phyloP scores from a whole-genome alignment of 1,140 invertebrate species.

The Ceratosolen fusciceps region DNA sequence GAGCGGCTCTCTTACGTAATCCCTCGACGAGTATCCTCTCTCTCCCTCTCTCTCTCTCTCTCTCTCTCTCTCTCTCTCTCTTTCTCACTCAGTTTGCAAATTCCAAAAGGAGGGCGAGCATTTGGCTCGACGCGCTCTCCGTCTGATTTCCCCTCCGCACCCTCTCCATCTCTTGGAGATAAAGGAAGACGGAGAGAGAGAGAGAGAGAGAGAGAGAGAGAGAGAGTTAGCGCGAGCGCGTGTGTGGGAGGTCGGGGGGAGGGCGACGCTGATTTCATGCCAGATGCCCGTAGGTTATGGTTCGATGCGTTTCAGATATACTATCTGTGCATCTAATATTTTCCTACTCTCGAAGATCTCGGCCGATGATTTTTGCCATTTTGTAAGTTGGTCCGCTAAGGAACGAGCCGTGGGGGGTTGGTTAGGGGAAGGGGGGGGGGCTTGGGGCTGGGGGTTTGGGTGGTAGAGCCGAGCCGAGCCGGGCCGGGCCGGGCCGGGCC shows the following conservation, averaged over 20 bases:
- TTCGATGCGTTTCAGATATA: slow-evolving; percentile 44
- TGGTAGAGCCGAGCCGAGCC: too few species aligned
- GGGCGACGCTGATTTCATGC: slow-evolving; percentile 4
- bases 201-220: background rate
- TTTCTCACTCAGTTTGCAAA: slow-evolving; percentile 23
- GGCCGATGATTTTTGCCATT: slow-evolving; percentile 24
- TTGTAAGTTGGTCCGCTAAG: slow-evolving; percentile 40
- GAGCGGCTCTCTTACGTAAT: slow-evolving; percentile 62
- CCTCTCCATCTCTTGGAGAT: too few species aligned
- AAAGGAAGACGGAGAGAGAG: background rate
- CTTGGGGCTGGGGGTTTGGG: too few species aligned
- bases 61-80: too few species aligned
- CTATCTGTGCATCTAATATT: slow-evolving; percentile 41
- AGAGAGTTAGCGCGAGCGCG: background rate
- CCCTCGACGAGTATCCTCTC: too few species aligned
- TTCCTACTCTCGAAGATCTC: slow-evolving; percentile 39
- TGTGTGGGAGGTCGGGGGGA: too few species aligned
- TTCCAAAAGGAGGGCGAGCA: slow-evolving; percentile 38
- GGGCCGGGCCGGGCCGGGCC: too few species aligned
- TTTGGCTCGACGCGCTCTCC: slow-evolving; percentile 37
- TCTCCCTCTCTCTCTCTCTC: too few species aligned
- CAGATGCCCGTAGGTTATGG: slow-evolving; percentile 38
- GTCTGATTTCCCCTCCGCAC: slow-evolving; percentile 1
- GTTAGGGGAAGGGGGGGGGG: too few species aligned
- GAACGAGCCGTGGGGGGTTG: background rate